A percentile compares a stretch with the other conserved stretches of the same genome.
phyloP scores from a whole-genome alignment of 1,140 invertebrate species.

The Cheumatopsyche charites region DNA sequence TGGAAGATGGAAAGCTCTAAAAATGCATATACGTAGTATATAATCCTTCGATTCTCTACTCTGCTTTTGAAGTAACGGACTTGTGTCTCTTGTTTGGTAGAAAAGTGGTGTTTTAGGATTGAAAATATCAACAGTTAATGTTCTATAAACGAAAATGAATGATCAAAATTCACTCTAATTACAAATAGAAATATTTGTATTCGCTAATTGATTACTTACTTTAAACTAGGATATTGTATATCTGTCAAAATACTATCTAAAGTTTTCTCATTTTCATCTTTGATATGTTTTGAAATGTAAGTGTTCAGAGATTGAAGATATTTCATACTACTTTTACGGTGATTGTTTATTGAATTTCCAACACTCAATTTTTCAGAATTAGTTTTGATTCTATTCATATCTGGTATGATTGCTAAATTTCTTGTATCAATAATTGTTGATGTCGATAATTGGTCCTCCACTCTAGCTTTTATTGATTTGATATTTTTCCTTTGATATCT shows the following conservation, averaged over 20 bases:
- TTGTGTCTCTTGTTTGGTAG: slow-evolving; percentile 35
- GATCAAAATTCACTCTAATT: neutral
- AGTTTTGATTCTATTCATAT: neutral
- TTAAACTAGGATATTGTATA: slow-evolving; percentile 51
- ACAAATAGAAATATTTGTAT: neutral
- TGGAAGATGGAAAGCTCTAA: slow-evolving; percentile 46
- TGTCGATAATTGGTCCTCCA: neutral
- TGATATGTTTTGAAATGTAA: slow-evolving; percentile 59
- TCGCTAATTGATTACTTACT: slow-evolving; percentile 42
- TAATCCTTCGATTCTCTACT: slow-evolving; percentile 37
- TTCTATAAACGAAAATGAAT: slow-evolving; percentile 36
- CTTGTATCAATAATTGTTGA: neutral
- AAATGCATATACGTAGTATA: slow-evolving; percentile 41
- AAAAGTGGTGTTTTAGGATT: slow-evolving; percentile 45
- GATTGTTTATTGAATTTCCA: slow-evolving; percentile 44
- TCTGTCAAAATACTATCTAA: slow-evolving; percentile 51
- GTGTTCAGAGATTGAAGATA: slow-evolving; percentile 63
- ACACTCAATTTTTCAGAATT: neutral
- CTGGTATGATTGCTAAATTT: neutral
- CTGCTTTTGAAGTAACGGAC: slow-evolving; percentile 21
- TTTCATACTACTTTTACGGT: slow-evolving; percentile 60
- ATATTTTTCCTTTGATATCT: neutral
- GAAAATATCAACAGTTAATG: slow-evolving; percentile 42
- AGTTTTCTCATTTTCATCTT: slow-evolving; percentile 49
- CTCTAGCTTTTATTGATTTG: neutral